Conservation (phyloP, 2,888 invertebrate genomes). For the Drosophila ezoana region DNA sequence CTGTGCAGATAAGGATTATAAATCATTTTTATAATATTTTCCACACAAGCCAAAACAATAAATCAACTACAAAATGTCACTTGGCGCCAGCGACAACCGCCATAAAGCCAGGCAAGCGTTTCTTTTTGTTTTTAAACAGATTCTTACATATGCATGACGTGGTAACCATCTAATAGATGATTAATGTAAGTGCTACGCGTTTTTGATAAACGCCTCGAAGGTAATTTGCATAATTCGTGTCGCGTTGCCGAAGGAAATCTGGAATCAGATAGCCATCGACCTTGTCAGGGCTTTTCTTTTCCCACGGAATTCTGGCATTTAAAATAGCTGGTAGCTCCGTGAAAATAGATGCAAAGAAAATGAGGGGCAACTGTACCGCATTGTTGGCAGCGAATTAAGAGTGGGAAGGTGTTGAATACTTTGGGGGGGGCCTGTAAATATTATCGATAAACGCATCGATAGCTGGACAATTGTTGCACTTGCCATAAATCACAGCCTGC, state of each 20-base stretch:
- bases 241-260: conserved; percentile 37
- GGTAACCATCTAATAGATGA: conserved; percentile 64
- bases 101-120: conserved; percentile 35
- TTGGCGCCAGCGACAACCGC: conserved; percentile 71
- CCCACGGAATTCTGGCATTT: conserved; percentile 34
- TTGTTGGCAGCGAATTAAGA: background rate
- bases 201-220: conserved; percentile 60
- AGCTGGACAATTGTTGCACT: conserved; percentile 56
- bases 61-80: conserved; percentile 75
- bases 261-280: conserved; percentile 45
- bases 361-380: conserved; percentile 19
- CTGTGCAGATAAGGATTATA: conserved; percentile 73
- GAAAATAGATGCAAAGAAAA: background rate
- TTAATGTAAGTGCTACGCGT: conserved; percentile 71
- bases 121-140: conserved; percentile 38
- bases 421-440: conserved; percentile 23
- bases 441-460: conserved; percentile 58
- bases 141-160: conserved; percentile 70
- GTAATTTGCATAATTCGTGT: conserved; percentile 72
- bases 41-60: conserved; percentile 67
- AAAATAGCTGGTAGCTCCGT: background rate
- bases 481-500: conserved; percentile 66
- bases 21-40: conserved; percentile 77
- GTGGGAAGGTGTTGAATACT: conserved; percentile 11
- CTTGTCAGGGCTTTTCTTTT: conserved; percentile 40